Conservation (phyloP, 2,888 invertebrate species). For the Chymomyza caudatula region DNA sequence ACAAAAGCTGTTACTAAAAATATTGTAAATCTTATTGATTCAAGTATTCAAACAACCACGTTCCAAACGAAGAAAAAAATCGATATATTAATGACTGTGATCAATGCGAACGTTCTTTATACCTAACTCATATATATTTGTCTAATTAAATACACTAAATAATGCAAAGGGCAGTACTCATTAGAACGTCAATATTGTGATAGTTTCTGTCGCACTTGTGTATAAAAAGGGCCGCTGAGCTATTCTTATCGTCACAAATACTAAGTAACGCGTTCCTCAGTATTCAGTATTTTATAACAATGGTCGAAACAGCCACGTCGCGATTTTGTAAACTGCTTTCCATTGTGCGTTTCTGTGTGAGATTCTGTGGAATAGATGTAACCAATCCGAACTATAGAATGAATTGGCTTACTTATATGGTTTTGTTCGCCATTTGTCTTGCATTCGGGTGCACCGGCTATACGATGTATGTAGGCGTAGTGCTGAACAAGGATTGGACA, state of each 20-base stretch:
- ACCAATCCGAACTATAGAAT: constrained; percentile 37
- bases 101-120: no score
- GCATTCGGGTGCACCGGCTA: constrained; percentile 52
- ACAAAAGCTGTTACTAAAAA: no score
- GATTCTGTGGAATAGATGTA: constrained; percentile 50
- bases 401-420: constrained; percentile 42
- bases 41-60: neutral
- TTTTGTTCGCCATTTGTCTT: constrained; percentile 20
- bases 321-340: constrained; percentile 30
- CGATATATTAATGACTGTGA: no score
- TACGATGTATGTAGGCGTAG: constrained; percentile 54
- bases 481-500: constrained; percentile 47
- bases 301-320: constrained; percentile 11
- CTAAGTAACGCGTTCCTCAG: no score
- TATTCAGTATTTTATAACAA: neutral
- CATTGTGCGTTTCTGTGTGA: constrained; percentile 34
- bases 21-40: no score
- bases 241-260: no score
- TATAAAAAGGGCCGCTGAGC: no score
- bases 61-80: no score
- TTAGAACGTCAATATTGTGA: constrained; percentile 52
- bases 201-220: neutral
- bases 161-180: no score
- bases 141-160: constrained; percentile 4
- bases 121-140: no score